These are phyloP conservation scores for Bubo blakistoni DNA, from an alignment of 2,113 vertebrate genomes.

Conservation along the genomic window DNA sequence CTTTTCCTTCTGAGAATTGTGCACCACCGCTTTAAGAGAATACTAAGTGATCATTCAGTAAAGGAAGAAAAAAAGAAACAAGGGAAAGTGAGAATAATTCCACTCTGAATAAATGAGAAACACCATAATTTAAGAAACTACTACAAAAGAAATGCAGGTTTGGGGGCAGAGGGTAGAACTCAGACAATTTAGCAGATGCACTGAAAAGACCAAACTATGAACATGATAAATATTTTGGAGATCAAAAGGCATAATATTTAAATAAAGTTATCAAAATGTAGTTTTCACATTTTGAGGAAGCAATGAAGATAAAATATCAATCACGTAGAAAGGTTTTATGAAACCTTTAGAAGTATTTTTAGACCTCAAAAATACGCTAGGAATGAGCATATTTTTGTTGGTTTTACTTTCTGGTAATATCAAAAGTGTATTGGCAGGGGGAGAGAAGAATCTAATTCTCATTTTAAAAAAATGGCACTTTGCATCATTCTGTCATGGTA, in stretches of 20 bases:
- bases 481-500: background rate
- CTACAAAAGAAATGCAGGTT: background rate
- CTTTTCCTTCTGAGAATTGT: background rate
- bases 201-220: background rate
- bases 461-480: background rate
- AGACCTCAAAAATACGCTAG: background rate
- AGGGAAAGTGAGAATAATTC: background rate
- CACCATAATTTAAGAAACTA: background rate
- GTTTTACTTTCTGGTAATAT: background rate
- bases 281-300: background rate
- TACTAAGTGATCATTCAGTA: background rate
- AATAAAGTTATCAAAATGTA: background rate
- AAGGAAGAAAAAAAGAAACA: background rate
- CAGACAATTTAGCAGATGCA: background rate
- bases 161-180: rapidly evolving
- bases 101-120: background rate
- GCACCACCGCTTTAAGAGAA: background rate
- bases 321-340: background rate
- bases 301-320: background rate
- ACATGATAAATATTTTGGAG: background rate
- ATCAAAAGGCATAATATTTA: background rate
- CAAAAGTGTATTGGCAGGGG: background rate
- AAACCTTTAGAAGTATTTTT: background rate
- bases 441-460: background rate
- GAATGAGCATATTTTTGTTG: background rate